Conservation (phyloP, 2,113 vertebrate species). For the Siniperca chuatsi region DNA sequence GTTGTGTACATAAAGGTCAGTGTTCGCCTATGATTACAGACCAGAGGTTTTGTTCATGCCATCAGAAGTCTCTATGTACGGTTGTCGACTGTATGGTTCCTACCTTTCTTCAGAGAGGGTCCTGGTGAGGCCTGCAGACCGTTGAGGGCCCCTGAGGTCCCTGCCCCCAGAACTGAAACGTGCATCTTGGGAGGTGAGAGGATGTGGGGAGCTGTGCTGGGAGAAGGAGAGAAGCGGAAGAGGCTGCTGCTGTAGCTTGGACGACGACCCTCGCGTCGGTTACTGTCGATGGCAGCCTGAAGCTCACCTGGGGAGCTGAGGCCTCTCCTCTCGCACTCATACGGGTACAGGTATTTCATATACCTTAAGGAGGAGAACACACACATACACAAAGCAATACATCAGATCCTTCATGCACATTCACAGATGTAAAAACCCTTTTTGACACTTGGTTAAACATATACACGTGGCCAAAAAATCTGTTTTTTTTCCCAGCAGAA, state of each 20-base stretch:
- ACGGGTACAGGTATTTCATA: conserved; percentile 99
- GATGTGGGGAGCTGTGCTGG: conserved; percentile 84
- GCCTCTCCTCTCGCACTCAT: conserved; percentile 95
- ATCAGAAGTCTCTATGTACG: not conserved
- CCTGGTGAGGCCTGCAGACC: conserved; percentile 87
- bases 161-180: conserved; percentile 87
- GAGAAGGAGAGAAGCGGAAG: conserved; percentile 90
- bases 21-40: not conserved
- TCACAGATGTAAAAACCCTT: not conserved
- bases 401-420: conserved; percentile 2
- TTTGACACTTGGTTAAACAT: not conserved
- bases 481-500: not conserved
- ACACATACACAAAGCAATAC: conserved; percentile 6
- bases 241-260: conserved; percentile 96
- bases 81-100: not conserved
- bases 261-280: conserved; percentile 93
- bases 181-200: conserved; percentile 91
- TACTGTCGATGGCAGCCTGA: conserved; percentile 97
- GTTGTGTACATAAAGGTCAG: not conserved
- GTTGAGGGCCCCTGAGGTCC: conserved; percentile 81
- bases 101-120: conserved; percentile 90
- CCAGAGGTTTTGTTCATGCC: not conserved
- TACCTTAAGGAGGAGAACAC: conserved; percentile 67
- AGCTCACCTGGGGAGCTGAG: conserved; percentile 95
- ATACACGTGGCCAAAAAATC: not conserved